Base-by-base conservation (phyloP, 92 coral and sea anemone genomes). In the Scolanthus callimorphus region DNA sequence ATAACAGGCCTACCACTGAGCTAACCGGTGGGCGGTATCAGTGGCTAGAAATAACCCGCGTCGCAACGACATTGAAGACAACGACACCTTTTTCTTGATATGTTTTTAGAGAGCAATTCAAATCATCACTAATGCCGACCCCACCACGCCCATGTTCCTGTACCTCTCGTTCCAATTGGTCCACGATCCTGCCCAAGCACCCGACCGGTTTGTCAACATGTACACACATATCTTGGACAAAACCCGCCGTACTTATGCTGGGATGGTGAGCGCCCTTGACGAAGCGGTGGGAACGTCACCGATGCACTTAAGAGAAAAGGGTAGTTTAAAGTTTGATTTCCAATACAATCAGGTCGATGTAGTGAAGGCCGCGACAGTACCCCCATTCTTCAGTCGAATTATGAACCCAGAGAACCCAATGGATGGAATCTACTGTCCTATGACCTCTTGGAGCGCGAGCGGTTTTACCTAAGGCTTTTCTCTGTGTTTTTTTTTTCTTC, bases 91-190 rank as follows among this genome's bases (percentile, higher is more conserved):
- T 17, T 2, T 22, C 12, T 60, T 9, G 12, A 6, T 15, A 11
- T 27, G 28, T 69, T 15, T 65, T 55, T 57, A 73, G 79, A 56
- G 71, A 19, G 79, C 79, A 17, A 49, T 53, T 29, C 26, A 63
- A 31, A 30, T 73, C 25, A 59, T 73, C 13, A 51, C 56, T 19
- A 27, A 56, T 0, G 72, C 63, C 50, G 39, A 73, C 25, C 55
- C 74, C 8, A 62, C 79, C 13, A 52, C 27, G 39, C 79, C 79
- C 3, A 50, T 73, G 26, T 73, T 73, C 52, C 56, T 73, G 51
- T 73, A 73, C 62, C 57, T 73, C 30, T 62, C 79, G 26, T 73
- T 73, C 55, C 79, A 73, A 54, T 62, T 62, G n/a, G 79, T 73
- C 34, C 79, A 73, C 47, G 24, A 27, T 21, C 79, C 79, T 3